Conservation (phyloP, 2,888 invertebrate genomes). For the Troides oblongomaculatus region DNA sequence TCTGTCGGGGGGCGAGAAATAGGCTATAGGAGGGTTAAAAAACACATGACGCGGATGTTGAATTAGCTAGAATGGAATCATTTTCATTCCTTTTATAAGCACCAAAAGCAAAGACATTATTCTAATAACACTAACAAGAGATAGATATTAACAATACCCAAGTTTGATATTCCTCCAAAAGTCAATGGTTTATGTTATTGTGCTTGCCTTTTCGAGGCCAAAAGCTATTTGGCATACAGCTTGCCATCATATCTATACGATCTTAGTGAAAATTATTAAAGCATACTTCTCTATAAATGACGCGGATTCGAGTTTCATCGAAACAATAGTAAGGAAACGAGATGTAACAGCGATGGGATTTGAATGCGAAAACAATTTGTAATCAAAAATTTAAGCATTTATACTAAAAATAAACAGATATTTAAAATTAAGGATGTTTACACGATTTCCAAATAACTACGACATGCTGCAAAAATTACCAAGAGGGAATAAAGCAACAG, state of each 20-base stretch:
- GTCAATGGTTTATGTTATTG: constrained; percentile 2
- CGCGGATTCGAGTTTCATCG: not conserved
- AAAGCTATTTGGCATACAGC: constrained; percentile 4
- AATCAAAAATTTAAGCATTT: not conserved
- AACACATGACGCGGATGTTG: too few species aligned
- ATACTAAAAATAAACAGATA: too few species aligned
- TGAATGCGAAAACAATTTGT: not conserved
- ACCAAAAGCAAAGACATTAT: too few species aligned
- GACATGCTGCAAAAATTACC: too few species aligned
- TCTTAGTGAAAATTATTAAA: not conserved
- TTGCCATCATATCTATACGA: not conserved
- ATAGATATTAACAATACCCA: not conserved
- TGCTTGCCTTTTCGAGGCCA: not conserved
- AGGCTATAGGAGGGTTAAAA: too few species aligned
- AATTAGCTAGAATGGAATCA: too few species aligned
- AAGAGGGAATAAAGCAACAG: too few species aligned
- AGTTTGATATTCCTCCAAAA: constrained; percentile 4
- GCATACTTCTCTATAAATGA: not conserved
- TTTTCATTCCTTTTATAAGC: too few species aligned
- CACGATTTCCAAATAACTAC: too few species aligned
- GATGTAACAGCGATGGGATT: too few species aligned
- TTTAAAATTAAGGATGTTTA: too few species aligned
- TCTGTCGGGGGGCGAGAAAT: too few species aligned
- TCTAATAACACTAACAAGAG: not conserved
- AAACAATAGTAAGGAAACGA: not conserved